Evolutionary conservation across 2,113 vertebrate genomes (phyloP), one percentile per base, ranked within the genome.

Genomic region (Copsychus sechellarum): DNA sequence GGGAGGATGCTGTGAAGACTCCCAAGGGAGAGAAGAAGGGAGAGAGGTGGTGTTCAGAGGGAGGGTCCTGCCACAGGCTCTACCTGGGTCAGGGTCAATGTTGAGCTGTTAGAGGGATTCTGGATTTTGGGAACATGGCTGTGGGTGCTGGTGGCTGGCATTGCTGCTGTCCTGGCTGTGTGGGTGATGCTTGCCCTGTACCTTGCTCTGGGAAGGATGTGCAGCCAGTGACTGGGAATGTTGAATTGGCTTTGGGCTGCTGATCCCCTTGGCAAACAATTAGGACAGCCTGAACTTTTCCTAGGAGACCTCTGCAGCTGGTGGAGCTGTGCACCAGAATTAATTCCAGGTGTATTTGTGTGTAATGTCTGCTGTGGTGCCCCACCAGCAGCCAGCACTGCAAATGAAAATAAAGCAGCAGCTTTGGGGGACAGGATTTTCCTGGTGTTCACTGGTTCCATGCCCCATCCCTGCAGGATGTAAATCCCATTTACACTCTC

Each of bases 371-470:
- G 61, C 81, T 88, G 56, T 43, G 43, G 48, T 78, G 56, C 45
- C 54, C 51, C 23, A 64, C 40, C 54, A 56, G 74, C 54, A 64
- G 74, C 51, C 60, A 87, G 62, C 2, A 4, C 28, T 90, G 56
- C 43, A 60, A 88, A 81, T 73, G 56, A 40, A 34, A 53, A 50
- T 36, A 74, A 54, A 81, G 53, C 80, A 69, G 38, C 47, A 93
- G 60, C 48, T 82, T 16, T 71, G 42, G 24, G 60, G 31, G 42
- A 1, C 84, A 92, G 48, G 60, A 51, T 51, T 82, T 74, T 45
- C 43, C 34, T 5, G 4, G 7, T 54, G 61, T 51, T 43, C 0
- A 0, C 21, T 5, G 5, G 38, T 26, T 62, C 34, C 0, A 0
- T 66, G 38, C 9, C 38, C 33, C 1, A 4, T 38, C 23, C 33